These are phyloP conservation scores for Oscarella lobularis DNA, from an alignment of 37 sponge, comb jelly and placozoan genomes.

Conservation along the genomic window DNA sequence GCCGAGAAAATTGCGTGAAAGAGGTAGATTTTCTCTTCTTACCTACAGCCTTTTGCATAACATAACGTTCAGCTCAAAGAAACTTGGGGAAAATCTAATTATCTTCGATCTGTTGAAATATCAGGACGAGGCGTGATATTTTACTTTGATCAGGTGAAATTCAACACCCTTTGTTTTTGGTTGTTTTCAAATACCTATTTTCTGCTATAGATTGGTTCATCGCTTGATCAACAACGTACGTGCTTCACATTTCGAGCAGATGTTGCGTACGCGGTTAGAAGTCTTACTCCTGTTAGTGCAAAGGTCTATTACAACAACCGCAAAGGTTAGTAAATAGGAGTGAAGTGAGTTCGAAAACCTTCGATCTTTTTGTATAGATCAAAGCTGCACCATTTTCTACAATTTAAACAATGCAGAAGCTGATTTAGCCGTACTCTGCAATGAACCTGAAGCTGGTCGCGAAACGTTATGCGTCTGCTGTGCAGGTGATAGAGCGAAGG, in stretches of 20 bases:
- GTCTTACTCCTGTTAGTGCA: neutral
- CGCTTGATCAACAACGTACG: no score
- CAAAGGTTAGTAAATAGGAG: no score
- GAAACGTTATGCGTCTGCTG: neutral
- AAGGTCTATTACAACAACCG: neutral
- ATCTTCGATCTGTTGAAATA: neutral
- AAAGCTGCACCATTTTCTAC: no score
- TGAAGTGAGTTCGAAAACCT: neutral
- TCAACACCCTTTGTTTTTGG: no score
- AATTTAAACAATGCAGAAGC: no score
- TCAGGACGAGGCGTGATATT: neutral
- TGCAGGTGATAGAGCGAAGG: neutral
- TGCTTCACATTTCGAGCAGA: neutral
- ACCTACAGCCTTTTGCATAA: no score
- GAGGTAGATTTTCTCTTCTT: no score
- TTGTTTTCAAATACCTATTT: no score
- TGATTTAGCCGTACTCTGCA: neutral
- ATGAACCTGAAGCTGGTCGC: neutral
- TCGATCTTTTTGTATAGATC: neutral
- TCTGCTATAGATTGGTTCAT: no score
- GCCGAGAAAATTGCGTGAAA: neutral
- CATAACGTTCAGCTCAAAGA: no score
- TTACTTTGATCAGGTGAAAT: neutral
- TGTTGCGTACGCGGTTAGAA: neutral
- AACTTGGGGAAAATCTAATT: no score